phyloP scores from a whole-genome alignment of 2,888 invertebrate species.

The Leptinotarsa juncta region DNA sequence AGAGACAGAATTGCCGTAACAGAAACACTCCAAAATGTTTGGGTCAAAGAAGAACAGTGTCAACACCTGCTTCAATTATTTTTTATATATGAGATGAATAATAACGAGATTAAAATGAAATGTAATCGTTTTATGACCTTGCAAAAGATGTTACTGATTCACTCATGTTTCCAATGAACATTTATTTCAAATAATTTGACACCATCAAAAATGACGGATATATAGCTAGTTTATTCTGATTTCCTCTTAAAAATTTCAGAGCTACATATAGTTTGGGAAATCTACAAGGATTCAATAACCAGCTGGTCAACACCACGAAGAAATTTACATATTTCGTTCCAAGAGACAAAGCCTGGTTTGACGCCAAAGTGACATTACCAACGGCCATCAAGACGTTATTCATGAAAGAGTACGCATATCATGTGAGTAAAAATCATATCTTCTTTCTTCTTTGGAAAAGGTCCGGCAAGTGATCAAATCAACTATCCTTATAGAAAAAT shows the following conservation, averaged over 20 bases:
- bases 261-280: constrained; percentile 82
- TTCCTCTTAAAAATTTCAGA: constrained; percentile 67
- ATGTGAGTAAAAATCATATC: constrained; percentile 69
- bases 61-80: too few relatives aligned
- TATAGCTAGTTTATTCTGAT: constrained; percentile 1
- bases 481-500: too few relatives aligned
- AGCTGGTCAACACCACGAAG: constrained; percentile 79
- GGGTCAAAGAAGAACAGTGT: too few relatives aligned
- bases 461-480: too few relatives aligned
- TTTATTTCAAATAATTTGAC: background rate
- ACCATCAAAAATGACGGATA: background rate
- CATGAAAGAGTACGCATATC: constrained; percentile 83
- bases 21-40: too few relatives aligned
- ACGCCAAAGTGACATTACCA: constrained; percentile 79
- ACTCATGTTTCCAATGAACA: too few relatives aligned
- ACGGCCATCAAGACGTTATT: constrained; percentile 88
- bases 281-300: constrained; percentile 81
- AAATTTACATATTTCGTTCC: constrained; percentile 94
- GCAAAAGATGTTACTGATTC: too few relatives aligned
- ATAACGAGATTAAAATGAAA: too few relatives aligned
- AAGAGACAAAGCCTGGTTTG: constrained; percentile 88
- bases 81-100: too few relatives aligned
- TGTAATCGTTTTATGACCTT: too few relatives aligned
- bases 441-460: too few relatives aligned
- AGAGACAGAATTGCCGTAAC: too few relatives aligned